These are phyloP conservation scores for Caenorhabditis inopinata DNA, from an alignment of 1,140 invertebrate genomes.

Conservation along the genomic window DNA sequence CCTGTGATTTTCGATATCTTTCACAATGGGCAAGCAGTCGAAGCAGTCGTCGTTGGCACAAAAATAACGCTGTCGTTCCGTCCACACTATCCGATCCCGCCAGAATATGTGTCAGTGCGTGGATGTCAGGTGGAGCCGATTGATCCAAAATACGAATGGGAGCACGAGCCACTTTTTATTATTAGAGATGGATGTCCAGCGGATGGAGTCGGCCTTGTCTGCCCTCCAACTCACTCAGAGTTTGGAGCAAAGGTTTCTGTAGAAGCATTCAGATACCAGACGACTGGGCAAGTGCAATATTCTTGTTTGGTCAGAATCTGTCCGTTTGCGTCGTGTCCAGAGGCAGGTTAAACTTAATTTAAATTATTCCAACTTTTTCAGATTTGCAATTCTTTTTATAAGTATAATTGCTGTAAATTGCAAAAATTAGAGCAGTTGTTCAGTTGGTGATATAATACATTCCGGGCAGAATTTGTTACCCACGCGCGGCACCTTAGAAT, in stretches of 20 bases:
- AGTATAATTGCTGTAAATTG: no score
- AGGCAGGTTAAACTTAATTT: neutral
- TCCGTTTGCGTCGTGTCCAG: slow-evolving; percentile 62
- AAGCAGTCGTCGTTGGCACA: slow-evolving; percentile 65
- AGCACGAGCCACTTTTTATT: slow-evolving; percentile 64
- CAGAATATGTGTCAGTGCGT: slow-evolving; percentile 62
- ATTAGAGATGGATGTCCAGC: slow-evolving; percentile 63
- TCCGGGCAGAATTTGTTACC: no score
- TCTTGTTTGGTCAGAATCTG: slow-evolving; percentile 64
- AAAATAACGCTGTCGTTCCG: slow-evolving; percentile 63
- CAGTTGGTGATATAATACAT: no score
- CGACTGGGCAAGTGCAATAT: slow-evolving; percentile 65
- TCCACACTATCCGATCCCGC: slow-evolving; percentile 65
- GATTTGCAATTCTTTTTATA: no score
- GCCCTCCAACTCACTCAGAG: slow-evolving; percentile 62
- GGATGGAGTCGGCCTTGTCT: slow-evolving; percentile 64
- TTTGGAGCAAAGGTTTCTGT: slow-evolving; percentile 60
- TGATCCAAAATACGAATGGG: slow-evolving; percentile 63
- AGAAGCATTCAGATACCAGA: slow-evolving; percentile 65
- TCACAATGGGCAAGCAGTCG: slow-evolving; percentile 65
- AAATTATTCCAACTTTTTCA: no score
- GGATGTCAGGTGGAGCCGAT: slow-evolving; percentile 66
- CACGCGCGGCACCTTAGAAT: no score
- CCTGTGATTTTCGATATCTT: slow-evolving; percentile 62
- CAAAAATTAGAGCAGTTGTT: no score